Base-by-base conservation (phyloP, 2,113 vertebrate genomes). In the Aegotheles bennettii region DNA sequence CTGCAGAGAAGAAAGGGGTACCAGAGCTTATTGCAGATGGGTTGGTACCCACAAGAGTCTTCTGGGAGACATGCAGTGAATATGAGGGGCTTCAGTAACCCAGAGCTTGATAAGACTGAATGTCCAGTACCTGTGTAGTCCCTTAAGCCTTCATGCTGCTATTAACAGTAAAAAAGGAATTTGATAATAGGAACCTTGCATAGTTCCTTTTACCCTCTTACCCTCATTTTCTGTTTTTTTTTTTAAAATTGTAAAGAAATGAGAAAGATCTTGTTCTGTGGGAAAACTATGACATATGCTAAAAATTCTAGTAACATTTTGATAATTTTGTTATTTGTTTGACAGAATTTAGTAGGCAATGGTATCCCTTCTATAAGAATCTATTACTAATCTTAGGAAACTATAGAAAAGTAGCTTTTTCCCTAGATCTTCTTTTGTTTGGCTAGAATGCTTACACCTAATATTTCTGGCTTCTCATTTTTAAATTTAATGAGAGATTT, bases 1-100 rank as follows among this genome's bases (percentile, higher is more conserved):
- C 69, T 84, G 69, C 88, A 89, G 84, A 84, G 79, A 89, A 90
- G 84, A 84, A 88, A 81, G 40, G 42, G 68, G 85, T n/a, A 89
- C 65, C 89, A 71, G 59, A 87, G 89, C 68, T 80, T 78, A 68
- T 1, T 94, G 71, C 38, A 86, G 83, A 56, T 54, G 82, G 42
- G 16, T 8, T 74, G 79, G 70, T 64, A 81, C 76, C 77, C 65
- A 29, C 76, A 82, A 94, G 92, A 92, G 60, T 75, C 61, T 79
- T 70, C 47, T 13, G 8, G 87, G 84, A 87, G 48, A 73, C 51
- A 73, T 40, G 50, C 45, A 81, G 65, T 70, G 91, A 70, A 59
- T 67, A 51, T 12, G 23, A 64, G 81, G 82, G 50, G 35, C 45
- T 90, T 33, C 43, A 77, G 60, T 31, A 85, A 87, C 24, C 40